phyloP scores from a whole-genome alignment of 2,797 vertebrate species.

The Squalus acanthias region DNA sequence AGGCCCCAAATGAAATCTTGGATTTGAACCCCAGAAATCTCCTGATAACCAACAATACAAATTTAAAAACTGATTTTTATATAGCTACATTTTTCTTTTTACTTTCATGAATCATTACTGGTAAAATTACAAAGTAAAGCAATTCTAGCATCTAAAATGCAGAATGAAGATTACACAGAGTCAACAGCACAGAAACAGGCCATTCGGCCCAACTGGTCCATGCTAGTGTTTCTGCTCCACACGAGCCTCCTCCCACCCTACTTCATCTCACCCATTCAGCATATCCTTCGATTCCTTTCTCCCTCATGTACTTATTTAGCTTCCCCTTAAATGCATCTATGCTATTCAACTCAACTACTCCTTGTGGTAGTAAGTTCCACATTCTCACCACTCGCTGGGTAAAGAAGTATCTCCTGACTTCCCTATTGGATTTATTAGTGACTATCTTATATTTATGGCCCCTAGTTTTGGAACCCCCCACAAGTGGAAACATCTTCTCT shows the following conservation, averaged over 20 bases:
- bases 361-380: background rate
- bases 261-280: background rate
- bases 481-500: background rate
- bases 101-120: background rate
- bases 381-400: background rate
- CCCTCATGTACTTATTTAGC: background rate
- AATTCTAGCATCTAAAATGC: background rate
- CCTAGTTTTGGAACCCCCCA: background rate
- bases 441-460: background rate
- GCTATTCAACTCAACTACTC: background rate
- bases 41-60: too few relatives aligned
- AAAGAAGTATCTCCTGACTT: background rate
- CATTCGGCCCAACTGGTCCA: background rate
- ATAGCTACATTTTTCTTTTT: too few relatives aligned
- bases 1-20: too few relatives aligned
- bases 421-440: background rate
- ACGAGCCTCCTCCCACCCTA: background rate
- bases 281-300: background rate
- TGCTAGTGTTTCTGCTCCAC: background rate
- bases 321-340: background rate
- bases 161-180: background rate
- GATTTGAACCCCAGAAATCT: too few relatives aligned
- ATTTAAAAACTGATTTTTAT: too few relatives aligned
- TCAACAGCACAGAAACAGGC: too few relatives aligned
- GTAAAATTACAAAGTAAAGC: background rate